Evolutionary conservation across 2,888 invertebrate genomes (phyloP).

Genomic region (Acleris cristana): DNA sequence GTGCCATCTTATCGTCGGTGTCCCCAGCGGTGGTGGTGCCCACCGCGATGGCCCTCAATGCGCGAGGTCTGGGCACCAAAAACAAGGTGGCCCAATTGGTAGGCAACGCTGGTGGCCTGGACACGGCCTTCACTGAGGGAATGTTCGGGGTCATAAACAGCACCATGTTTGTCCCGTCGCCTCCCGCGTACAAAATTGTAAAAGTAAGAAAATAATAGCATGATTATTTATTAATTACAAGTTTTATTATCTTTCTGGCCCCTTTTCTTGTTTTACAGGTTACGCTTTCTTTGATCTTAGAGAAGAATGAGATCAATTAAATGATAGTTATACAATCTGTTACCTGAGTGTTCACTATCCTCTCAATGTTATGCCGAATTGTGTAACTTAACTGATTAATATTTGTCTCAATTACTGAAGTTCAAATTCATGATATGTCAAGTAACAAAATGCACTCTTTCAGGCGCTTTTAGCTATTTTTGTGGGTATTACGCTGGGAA

Average conservation of each 20-base stretch:
- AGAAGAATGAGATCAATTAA: too few species aligned
- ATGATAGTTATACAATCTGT: too few species aligned
- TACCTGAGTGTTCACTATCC: too few species aligned
- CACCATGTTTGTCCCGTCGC: slow-evolving; percentile 91
- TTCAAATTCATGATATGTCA: not conserved
- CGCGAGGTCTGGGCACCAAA: slow-evolving; percentile 93
- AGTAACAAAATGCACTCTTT: slow-evolving; percentile 40
- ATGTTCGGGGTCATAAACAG: slow-evolving; percentile 95
- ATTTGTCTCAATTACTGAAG: not conserved
- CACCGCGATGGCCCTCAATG: slow-evolving; percentile 90
- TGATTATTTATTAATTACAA: too few species aligned
- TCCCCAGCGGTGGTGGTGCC: slow-evolving; percentile 98
- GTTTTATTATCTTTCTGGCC: too few species aligned
- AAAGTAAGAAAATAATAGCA: slow-evolving; percentile 58
- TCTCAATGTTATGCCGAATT: too few species aligned
- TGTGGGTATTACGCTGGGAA: slow-evolving; percentile 66
- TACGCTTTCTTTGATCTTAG: too few species aligned
- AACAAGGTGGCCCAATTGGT: slow-evolving; percentile 97
- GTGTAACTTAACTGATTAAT: not conserved
- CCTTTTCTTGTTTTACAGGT: too few species aligned
- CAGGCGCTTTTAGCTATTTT: slow-evolving; percentile 73
- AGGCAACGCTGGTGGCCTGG: slow-evolving; percentile 96
- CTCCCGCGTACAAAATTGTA: slow-evolving; percentile 80
- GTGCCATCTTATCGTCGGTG: slow-evolving; percentile 94
- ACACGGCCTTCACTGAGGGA: slow-evolving; percentile 97